Evolutionary conservation across 35 echinoderm and acorn worm genomes (phyloP).

Genomic region (Lytechinus variegatus): DNA sequence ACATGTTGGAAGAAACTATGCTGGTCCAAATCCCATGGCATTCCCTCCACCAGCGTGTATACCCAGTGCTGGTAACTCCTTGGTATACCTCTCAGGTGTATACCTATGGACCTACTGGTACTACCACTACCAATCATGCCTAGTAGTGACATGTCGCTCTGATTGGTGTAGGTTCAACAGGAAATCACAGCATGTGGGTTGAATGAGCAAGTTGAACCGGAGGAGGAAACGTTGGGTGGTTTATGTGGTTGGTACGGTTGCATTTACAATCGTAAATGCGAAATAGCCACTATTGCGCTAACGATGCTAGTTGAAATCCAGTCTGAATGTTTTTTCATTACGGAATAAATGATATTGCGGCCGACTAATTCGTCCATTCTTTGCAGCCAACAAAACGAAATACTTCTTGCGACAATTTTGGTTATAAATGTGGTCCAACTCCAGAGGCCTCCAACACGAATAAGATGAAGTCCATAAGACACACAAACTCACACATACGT

Average conservation of each 20-base stretch:
- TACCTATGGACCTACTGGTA: not conserved
- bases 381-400: not conserved
- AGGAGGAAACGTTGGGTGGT: constrained; percentile 44
- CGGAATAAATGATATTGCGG: not conserved
- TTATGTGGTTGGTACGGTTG: not conserved
- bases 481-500: not conserved
- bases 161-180: constrained; percentile 5
- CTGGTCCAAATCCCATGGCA: no score
- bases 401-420: not conserved
- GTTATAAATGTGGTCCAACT: not conserved
- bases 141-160: not conserved
- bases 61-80: no score
- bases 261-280: not conserved
- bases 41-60: no score
- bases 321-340: not conserved
- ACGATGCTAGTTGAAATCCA: not conserved
- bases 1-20: no score
- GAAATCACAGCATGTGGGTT: constrained; percentile 39
- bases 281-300: not conserved
- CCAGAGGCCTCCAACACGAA: not conserved
- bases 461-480: not conserved
- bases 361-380: not conserved
- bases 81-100: no score
- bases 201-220: not conserved
- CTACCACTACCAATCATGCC: not conserved